These are phyloP conservation scores for Danio rerio DNA, from an alignment of 2,113 vertebrate species.

Conservation along the genomic window GRCz12tu NC_133194.1:11010001-11010500, in stretches of 20 bases:
- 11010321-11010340: slow-evolving; percentile 87
- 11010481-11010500: slow-evolving; percentile 76
- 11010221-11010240: slow-evolving; percentile 78
- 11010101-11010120: slow-evolving; percentile 76
- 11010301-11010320: slow-evolving; percentile 84
- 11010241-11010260: slow-evolving; percentile 86
- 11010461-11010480: slow-evolving; percentile 62
- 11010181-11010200: slow-evolving; percentile 66
- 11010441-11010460: slow-evolving; percentile 61
- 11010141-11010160: slow-evolving; percentile 69
- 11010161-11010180: slow-evolving; percentile 68
- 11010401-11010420: slow-evolving; percentile 74
- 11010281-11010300: slow-evolving; percentile 75
- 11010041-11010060: slow-evolving; percentile 79
- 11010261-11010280: slow-evolving; percentile 86
- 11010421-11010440: slow-evolving; percentile 58
- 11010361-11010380: slow-evolving; percentile 78
- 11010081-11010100: slow-evolving; percentile 91
- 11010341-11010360: slow-evolving; percentile 79
- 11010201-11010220: slow-evolving; percentile 75
- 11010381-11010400: slow-evolving; percentile 76
- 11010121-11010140: slow-evolving; percentile 70
- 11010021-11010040: slow-evolving; percentile 74
- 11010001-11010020: slow-evolving; percentile 72
- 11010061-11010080: slow-evolving; percentile 88